A percentile compares a stretch with the other conserved stretches of the same genome.
Conservation (phyloP, 2,888 invertebrate genomes). For the Eudasyphora cyanicolor region DNA sequence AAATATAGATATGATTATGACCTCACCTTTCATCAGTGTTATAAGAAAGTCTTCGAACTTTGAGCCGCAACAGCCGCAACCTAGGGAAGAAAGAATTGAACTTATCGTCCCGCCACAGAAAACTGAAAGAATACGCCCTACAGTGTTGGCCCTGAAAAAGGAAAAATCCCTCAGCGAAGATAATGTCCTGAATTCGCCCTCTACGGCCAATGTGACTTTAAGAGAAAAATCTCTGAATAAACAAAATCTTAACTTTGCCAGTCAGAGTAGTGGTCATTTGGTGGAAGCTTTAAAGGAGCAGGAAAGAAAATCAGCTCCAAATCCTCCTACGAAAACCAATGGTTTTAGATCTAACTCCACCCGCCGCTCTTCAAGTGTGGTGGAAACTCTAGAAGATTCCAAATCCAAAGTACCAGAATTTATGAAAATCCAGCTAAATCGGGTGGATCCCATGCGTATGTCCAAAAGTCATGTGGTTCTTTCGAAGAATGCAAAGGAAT, state of each 20-base stretch:
- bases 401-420: constrained; percentile 84
- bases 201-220: constrained; percentile 58
- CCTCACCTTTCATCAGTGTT: constrained; percentile 77
- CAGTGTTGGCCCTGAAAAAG: constrained; percentile 68
- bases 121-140: constrained; percentile 68
- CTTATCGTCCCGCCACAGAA: background rate
- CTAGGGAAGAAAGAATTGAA: constrained; percentile 36
- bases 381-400: constrained; percentile 61
- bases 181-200: constrained; percentile 64
- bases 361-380: constrained; percentile 71
- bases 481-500: constrained; percentile 81
- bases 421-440: constrained; percentile 86
- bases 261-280: background rate
- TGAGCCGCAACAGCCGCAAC: constrained; percentile 65
- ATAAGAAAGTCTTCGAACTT: constrained; percentile 73
- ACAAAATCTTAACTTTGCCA: constrained; percentile 6
- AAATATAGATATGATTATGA: constrained; percentile 77
- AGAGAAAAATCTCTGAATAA: constrained; percentile 65
- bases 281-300: constrained; percentile 50
- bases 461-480: constrained; percentile 83
- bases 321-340: constrained; percentile 51
- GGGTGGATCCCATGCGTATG: constrained; percentile 84
- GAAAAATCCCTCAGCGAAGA: constrained; percentile 63
- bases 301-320: constrained; percentile 68
- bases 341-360: constrained; percentile 67